phyloP scores from a whole-genome alignment of 2,113 vertebrate species.

The Anolis sagrei region DNA sequence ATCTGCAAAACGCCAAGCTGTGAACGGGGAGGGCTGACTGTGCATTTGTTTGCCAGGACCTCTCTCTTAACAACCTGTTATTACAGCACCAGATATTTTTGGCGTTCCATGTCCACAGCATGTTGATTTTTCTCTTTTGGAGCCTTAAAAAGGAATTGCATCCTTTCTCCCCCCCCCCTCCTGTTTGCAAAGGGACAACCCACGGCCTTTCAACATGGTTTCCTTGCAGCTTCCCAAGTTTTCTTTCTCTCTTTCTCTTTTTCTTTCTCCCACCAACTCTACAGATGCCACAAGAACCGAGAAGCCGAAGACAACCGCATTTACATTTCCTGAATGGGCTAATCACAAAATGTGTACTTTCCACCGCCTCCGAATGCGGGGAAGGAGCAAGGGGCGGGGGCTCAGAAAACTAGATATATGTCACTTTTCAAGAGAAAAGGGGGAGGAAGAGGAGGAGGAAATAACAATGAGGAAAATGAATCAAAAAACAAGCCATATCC shows the following conservation, averaged over 20 bases:
- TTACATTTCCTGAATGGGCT: slow-evolving; percentile 79
- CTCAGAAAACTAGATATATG: slow-evolving; percentile 67
- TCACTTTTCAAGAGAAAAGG: slow-evolving; percentile 55
- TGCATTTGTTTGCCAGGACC: background rate
- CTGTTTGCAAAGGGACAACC: background rate
- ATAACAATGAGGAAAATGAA: background rate
- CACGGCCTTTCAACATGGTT: too few species aligned
- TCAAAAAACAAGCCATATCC: background rate
- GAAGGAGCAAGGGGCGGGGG: slow-evolving; percentile 62
- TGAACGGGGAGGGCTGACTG: too few species aligned
- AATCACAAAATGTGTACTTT: slow-evolving; percentile 69
- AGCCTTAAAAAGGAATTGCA: background rate
- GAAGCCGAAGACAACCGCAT: slow-evolving; percentile 47
- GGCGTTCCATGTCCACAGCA: background rate
- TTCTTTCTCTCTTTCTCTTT: background rate
- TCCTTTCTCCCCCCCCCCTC: accelerated
- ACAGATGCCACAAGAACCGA: slow-evolving; percentile 42
- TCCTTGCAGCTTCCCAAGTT: background rate
- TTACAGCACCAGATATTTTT: background rate
- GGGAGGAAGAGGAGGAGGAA: background rate
- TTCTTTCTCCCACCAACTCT: background rate
- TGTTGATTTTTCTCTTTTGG: background rate
- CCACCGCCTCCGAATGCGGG: slow-evolving; percentile 68
- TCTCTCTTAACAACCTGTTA: background rate
- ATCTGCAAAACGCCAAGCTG: too few species aligned